Evolutionary conservation across 2,888 invertebrate species (phyloP), one percentile per base, ranked within the genome.

Genomic region (Epiblema foenella): DNA sequence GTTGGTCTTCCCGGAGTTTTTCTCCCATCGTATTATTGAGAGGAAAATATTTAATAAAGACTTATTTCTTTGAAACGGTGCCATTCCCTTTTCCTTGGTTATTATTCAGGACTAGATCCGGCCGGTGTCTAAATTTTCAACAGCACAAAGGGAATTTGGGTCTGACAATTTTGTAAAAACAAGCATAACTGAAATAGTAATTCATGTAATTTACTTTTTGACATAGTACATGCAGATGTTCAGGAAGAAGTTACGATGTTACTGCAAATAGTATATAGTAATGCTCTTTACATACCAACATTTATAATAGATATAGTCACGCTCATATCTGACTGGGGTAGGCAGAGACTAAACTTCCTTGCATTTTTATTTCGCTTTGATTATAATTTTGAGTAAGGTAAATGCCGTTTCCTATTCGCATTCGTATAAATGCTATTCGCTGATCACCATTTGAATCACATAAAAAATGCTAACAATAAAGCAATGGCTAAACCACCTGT

Each of bases 41-140:
- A 83, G 77, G 83, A 83, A 85, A 84, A 86, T 87, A 85, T 87
- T 86, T 86, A 85, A 85, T 85, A 85, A 85, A 83, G 80, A 83
- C 81, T 81, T 81, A 83, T 86, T 84, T 83, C 82, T 81, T 83
- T 82, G 77, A 79, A 82, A 77, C 77, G 75, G 77, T 74, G 73
- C 80, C 80, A 81, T 82, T 82, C 59, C 42, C 60, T 59, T 57
- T 49, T 51, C 56, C 56, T 42, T 42, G 49, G 62, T 56, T 81
- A 76, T 77, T 77, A 77, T 78, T 78, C 71, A 74, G 70, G 59
- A 68, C 60, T 60, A 76, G 73, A 68, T 74, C 71, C 51, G 75
- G 72, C 78, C 78, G 81, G 78, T 76, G 77, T 81, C 24, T 73
- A 57, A 82, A 81, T 80, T 79, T 83, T 67, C 77, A 73, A 77